Base-by-base conservation (phyloP, 2,113 vertebrate genomes). In the Daubentonia madagascariensis region DNA sequence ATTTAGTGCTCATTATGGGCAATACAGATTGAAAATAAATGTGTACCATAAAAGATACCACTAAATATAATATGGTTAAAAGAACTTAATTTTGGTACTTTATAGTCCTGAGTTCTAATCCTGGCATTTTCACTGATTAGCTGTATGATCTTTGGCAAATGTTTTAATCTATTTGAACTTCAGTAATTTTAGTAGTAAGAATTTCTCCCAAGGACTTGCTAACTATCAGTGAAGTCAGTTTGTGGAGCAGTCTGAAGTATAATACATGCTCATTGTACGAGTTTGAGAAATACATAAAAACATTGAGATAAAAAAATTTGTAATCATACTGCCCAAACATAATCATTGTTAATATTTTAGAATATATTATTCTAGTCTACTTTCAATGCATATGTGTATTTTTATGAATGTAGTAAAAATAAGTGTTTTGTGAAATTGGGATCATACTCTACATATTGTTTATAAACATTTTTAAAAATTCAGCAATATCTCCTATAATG, bases 11-110 rank as follows among this genome's bases (percentile, higher is more conserved):
- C 80, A 59, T 8, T 79, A 0, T 72, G 13, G 17, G 37, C 10
- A 65, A 32, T 54, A 70, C 48, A 88, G 83, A 40, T 83, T 14
- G 67, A 83, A 84, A 96, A 57, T 94, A 92, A 83, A 67, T 91
- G 81, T 17, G 20, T 59, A 70, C 43, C 30, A 40, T 95, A 45
- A 85, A 72, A 48, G 48, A 73, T 61, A 88, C n/a, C 54, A 32
- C 45, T 65, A 67, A 45, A 45, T 91, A 61, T 43, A 50, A n/a
- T 43, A 3, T 85, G 70, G n/a, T 89, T 84, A 35, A 79, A 85
- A 78, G 18, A 67, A 89, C 28, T 85, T 79, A 37, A 50, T 52
- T 65, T 73, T 67, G 45, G 43, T 12, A 61, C 84, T 40, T 91
- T 92, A 76, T 1, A 92, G 35, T 65, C 32, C 72, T 79, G 18